A percentile compares a stretch with the other conserved stretches of the same genome.
phyloP scores from a whole-genome alignment of 1,140 invertebrate genomes.

The Holotrichia oblita region DNA sequence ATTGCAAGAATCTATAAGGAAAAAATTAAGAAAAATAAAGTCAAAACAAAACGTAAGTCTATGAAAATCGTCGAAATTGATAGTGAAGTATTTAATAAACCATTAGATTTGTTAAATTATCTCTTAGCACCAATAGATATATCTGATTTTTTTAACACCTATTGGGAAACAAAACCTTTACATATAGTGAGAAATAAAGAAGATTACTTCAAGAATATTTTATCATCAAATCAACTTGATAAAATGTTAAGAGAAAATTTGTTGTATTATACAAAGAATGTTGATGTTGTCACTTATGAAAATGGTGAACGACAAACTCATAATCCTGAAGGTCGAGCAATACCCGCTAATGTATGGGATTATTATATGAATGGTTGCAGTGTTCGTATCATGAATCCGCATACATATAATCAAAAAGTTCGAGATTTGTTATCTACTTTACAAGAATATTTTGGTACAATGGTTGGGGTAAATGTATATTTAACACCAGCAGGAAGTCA shows the following conservation, averaged over 20 bases:
- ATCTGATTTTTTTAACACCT: constrained; percentile 71
- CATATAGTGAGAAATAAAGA: constrained; percentile 73
- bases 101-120: constrained; percentile 72
- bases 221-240: constrained; percentile 82
- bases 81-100: constrained; percentile 60
- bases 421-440: constrained; percentile 76
- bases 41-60: background rate
- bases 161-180: constrained; percentile 86
- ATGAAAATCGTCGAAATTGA: background rate
- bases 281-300: constrained; percentile 89
- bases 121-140: constrained; percentile 73
- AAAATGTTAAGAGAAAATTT: constrained; percentile 77
- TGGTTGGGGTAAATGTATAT: constrained; percentile 95
- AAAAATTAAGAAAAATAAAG: background rate
- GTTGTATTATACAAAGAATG: constrained; percentile 84
- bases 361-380: constrained; percentile 91
- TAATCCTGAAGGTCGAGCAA: constrained; percentile 78
- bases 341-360: constrained; percentile 88
- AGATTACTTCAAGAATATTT: constrained; percentile 77
- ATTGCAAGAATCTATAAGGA: background rate
- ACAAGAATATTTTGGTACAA: constrained; percentile 94
- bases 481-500: constrained; percentile 94
- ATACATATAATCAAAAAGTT: constrained; percentile 78
- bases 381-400: constrained; percentile 92
- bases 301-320: constrained; percentile 84